phyloP scores from a whole-genome alignment of 2,797 vertebrate species.

The Pseudochaenichthys georgianus region DNA sequence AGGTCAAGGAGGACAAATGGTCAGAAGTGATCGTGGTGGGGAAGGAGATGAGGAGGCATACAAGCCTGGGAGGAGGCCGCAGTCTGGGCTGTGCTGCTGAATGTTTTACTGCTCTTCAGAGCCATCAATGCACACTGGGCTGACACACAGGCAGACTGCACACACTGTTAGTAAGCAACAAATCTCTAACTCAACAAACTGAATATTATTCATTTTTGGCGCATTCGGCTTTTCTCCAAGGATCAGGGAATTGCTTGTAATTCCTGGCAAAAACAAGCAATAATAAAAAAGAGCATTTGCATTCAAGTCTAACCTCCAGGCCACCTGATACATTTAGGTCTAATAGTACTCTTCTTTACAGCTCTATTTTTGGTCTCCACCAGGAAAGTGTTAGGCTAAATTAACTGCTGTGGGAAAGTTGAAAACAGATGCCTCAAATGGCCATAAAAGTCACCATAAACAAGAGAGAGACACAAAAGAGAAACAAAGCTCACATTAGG shows the following conservation, averaged over 20 bases:
- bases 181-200: not conserved
- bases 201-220: not conserved
- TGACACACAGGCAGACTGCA: constrained; percentile 25
- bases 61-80: constrained; percentile 47
- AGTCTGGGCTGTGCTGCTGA: constrained; percentile 35
- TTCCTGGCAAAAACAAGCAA: not conserved
- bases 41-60: constrained; percentile 47
- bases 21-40: constrained; percentile 45
- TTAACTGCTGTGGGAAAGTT: not conserved
- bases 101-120: constrained; percentile 37
- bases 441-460: no score
- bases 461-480: no score
- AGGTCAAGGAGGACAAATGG: constrained; percentile 65
- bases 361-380: constrained; percentile 1
- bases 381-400: not conserved
- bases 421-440: no score
- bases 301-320: constrained; percentile 1
- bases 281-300: not conserved
- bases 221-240: not conserved
- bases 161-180: not conserved
- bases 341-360: not conserved
- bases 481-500: no score
- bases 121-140: constrained; percentile 15
- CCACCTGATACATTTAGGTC: constrained; percentile 6
- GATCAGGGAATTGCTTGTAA: not conserved